A percentile compares a stretch with the other conserved stretches of the same genome.
phyloP scores from a whole-genome alignment of 2,888 invertebrate genomes.

The Opisthograptis luteolata region DNA sequence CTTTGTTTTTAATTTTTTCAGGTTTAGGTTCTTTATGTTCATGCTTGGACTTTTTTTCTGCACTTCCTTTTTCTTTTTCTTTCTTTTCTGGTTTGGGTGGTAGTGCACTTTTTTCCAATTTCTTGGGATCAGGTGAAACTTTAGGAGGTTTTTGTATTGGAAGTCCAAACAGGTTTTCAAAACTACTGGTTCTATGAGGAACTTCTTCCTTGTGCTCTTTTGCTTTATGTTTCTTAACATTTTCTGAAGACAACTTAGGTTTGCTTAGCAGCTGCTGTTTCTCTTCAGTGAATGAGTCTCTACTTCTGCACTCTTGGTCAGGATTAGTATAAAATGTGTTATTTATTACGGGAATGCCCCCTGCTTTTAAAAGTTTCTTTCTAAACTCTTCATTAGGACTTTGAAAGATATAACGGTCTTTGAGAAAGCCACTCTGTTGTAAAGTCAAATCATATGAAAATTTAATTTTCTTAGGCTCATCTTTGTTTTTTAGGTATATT shows the following conservation, averaged over 20 bases:
- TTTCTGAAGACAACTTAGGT: slow-evolving; percentile 87
- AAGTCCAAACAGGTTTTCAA: slow-evolving; percentile 92
- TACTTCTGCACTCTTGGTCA: slow-evolving; percentile 82
- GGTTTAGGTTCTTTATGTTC: slow-evolving; percentile 75
- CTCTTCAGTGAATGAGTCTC: slow-evolving; percentile 84
- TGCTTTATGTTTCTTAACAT: slow-evolving; percentile 85
- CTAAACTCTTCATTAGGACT: slow-evolving; percentile 95
- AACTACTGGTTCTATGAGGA: slow-evolving; percentile 85
- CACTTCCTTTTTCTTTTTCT: slow-evolving; percentile 81
- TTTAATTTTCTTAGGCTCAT: slow-evolving; percentile 93
- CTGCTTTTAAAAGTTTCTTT: slow-evolving; percentile 93
- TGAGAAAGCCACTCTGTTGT: slow-evolving; percentile 89
- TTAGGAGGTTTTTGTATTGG: slow-evolving; percentile 91
- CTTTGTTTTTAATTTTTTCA: slow-evolving; percentile 76
- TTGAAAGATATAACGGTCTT: slow-evolving; percentile 93
- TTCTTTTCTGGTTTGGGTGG: slow-evolving; percentile 78
- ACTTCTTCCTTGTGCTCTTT: slow-evolving; percentile 84
- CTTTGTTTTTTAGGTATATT: slow-evolving; percentile 93
- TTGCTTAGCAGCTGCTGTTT: slow-evolving; percentile 87
- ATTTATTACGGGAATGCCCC: slow-evolving; percentile 85
- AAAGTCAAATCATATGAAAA: slow-evolving; percentile 94
- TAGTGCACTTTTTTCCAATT: slow-evolving; percentile 63
- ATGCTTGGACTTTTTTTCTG: slow-evolving; percentile 78
- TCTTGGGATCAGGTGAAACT: slow-evolving; percentile 87
- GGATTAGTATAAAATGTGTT: slow-evolving; percentile 77